Evolutionary conservation across 2,888 invertebrate genomes (phyloP).

Genomic region (Labia minor): DNA sequence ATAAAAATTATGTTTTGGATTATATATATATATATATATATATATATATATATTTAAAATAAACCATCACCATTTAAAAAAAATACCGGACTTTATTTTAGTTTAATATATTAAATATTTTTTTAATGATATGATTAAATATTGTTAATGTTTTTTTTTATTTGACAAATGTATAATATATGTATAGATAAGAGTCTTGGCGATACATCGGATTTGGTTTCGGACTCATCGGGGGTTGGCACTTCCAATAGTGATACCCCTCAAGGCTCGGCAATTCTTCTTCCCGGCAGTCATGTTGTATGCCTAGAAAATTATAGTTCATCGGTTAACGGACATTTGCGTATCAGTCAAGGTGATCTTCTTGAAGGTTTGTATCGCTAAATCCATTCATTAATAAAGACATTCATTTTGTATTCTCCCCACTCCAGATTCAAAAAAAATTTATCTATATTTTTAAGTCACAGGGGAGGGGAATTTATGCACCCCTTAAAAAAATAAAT

Average conservation of each 20-base stretch:
- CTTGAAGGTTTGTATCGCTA: conserved; percentile 58
- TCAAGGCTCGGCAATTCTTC: conserved; percentile 56
- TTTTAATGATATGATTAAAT: conserved; percentile 16
- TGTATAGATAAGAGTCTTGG: conserved; percentile 89
- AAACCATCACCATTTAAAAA: conserved; percentile 15
- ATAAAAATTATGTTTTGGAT: too few relatives aligned
- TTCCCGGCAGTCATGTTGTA: conserved; percentile 73
- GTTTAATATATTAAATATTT: not conserved
- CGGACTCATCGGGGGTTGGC: conserved; percentile 85
- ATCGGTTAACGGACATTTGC: conserved; percentile 61
- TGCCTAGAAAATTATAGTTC: conserved; percentile 73
- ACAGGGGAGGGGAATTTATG: too few relatives aligned
- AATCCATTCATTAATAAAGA: too few relatives aligned
- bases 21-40: too few relatives aligned
- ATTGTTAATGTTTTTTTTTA: conserved; percentile 14
- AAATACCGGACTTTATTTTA: not conserved
- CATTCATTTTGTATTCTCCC: too few relatives aligned
- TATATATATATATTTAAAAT: conserved; percentile 20
- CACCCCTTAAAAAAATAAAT: not conserved
- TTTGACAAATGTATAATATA: conserved; percentile 35
- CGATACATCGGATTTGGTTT: conserved; percentile 82
- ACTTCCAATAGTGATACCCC: conserved; percentile 78
- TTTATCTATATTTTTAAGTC: conserved; percentile 16
- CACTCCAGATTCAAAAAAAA: not conserved
- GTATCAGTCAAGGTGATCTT: conserved; percentile 78